Percentiles rank a stretch among this genome's conserved stretches.
Conservation (phyloP, 2,797 vertebrate genomes). For the Euthynnus affinis region DNA sequence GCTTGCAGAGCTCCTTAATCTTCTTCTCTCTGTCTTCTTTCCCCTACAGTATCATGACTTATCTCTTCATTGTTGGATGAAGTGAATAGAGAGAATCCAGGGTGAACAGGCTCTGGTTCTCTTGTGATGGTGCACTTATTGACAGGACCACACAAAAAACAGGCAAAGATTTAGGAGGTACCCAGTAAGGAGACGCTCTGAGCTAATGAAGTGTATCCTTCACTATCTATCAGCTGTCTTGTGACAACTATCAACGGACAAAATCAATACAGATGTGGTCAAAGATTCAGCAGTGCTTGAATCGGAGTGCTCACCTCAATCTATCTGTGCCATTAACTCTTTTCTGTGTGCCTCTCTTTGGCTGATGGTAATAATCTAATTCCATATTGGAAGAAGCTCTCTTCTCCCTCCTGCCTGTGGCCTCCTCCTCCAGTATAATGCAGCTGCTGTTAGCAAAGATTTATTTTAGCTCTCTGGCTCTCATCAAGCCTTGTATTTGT, state of each 20-base stretch:
- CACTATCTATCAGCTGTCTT: slow-evolving; percentile 81
- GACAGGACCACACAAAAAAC: slow-evolving; percentile 71
- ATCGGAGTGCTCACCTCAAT: slow-evolving; percentile 72
- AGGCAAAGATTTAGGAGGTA: slow-evolving; percentile 72
- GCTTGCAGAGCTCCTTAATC: slow-evolving; percentile 51
- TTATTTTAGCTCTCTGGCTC: slow-evolving; percentile 26
- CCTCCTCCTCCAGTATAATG: slow-evolving; percentile 14
- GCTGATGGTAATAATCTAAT: slow-evolving; percentile 54
- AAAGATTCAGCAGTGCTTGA: slow-evolving; percentile 75
- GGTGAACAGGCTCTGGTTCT: slow-evolving; percentile 38
- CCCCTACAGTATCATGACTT: slow-evolving; percentile 48
- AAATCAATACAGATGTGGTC: slow-evolving; percentile 83
- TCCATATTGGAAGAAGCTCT: slow-evolving; percentile 21
- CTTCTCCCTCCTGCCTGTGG: slow-evolving; percentile 6
- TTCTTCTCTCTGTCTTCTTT: slow-evolving; percentile 14
- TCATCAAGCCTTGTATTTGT: slow-evolving; percentile 1
- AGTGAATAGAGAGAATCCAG: slow-evolving; percentile 53
- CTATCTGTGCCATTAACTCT: slow-evolving; percentile 72
- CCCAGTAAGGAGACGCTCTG: slow-evolving; percentile 50
- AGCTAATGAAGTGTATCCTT: slow-evolving; percentile 83
- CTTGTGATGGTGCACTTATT: slow-evolving; percentile 52
- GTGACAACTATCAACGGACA: slow-evolving; percentile 68
- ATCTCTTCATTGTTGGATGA: slow-evolving; percentile 65
- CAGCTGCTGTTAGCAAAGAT: slow-evolving; percentile 8
- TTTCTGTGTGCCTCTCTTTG: slow-evolving; percentile 48